Percentiles rank a stretch among this genome's conserved stretches.
phyloP scores from a whole-genome alignment of 2,797 vertebrate genomes.

The Lerista edwardsae region DNA sequence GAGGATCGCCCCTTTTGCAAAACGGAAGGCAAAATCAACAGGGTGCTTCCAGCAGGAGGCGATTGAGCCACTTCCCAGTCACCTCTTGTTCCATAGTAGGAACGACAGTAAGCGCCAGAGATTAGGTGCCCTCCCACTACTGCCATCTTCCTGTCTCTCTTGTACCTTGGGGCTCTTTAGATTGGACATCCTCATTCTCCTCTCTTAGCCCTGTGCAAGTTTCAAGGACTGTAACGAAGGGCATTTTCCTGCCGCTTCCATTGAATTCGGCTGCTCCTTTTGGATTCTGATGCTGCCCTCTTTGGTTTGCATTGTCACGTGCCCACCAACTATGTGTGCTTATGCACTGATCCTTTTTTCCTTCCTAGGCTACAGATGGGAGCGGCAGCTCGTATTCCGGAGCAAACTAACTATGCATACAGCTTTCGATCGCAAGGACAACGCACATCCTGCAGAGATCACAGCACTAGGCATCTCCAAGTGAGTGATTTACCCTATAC shows the following conservation, averaged over 20 bases:
- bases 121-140: too few relatives aligned
- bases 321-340: neutral
- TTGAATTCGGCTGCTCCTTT: too few relatives aligned
- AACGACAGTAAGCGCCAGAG: neutral
- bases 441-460: conserved; percentile 95
- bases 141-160: neutral
- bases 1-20: neutral
- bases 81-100: neutral
- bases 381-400: conserved; percentile 96
- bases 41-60: neutral
- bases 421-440: conserved; percentile 97
- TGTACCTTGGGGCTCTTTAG: neutral
- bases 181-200: neutral
- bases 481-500: conserved; percentile 69
- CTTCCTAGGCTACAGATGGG: conserved; percentile 92
- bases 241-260: too few relatives aligned
- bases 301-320: neutral
- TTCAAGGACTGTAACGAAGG: neutral
- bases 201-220: neutral
- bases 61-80: neutral
- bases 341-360: neutral
- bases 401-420: conserved; percentile 99
- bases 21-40: neutral
- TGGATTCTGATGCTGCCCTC: too few relatives aligned
- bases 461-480: conserved; percentile 93